Evolutionary conservation across 2,888 invertebrate species (phyloP).

Genomic region (Tetragonula carbonaria): DNA sequence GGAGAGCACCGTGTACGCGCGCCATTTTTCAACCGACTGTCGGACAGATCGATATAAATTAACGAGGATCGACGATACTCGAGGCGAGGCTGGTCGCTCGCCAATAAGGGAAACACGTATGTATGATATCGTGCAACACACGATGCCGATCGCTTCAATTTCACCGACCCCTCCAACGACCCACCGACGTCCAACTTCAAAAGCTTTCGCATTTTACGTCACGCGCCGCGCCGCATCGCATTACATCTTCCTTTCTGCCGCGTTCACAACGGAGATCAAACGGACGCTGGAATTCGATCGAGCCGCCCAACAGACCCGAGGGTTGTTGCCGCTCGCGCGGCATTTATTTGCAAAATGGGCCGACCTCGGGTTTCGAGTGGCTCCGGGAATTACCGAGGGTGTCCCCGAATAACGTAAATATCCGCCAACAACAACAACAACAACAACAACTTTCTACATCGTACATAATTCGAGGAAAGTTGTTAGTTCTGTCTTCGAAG

Average conservation of each 20-base stretch:
- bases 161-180: conserved; percentile 52
- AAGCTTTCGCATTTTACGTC: conserved; percentile 67
- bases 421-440: neutral
- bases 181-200: conserved; percentile 62
- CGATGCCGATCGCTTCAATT: conserved; percentile 68
- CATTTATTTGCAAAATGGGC: conserved; percentile 46
- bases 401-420: conserved; percentile 15
- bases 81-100: conserved; percentile 15
- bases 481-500: neutral
- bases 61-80: conserved; percentile 30
- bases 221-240: conserved; percentile 65
- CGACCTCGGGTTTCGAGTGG: conserved; percentile 22
- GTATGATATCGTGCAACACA: conserved; percentile 42
- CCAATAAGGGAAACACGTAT: conserved; percentile 49
- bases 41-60: conserved; percentile 32
- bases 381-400: conserved; percentile 18
- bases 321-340: conserved; percentile 3
- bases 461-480: neutral
- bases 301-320: neutral
- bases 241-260: conserved; percentile 65
- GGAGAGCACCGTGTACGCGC: neutral
- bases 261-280: conserved; percentile 60
- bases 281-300: conserved; percentile 48
- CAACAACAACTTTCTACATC: neutral
- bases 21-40: neutral